Conservation (phyloP, 1,140 invertebrate species). For the Ceratina calcarata region DNA sequence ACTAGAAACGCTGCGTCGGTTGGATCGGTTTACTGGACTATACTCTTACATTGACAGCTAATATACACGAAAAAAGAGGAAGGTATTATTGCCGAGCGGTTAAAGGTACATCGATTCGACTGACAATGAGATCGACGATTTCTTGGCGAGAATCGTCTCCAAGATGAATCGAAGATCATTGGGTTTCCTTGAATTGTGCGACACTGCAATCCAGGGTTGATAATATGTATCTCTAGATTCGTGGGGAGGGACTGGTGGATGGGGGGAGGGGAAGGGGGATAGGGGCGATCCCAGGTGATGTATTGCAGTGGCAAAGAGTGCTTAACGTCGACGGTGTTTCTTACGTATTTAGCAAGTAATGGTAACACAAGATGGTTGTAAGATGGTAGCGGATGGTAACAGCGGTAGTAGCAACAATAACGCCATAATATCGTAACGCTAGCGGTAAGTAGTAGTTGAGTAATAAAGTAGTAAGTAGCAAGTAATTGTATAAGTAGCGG, state of each 20-base stretch:
- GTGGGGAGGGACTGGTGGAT: neutral
- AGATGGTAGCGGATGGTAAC: conserved; percentile 65
- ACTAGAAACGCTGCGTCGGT: conserved; percentile 13
- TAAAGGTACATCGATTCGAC: neutral
- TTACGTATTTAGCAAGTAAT: conserved; percentile 56
- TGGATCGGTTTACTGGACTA: conserved; percentile 30
- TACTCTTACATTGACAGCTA: conserved; percentile 14
- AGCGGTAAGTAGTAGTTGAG: conserved; percentile 58
- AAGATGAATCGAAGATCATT: neutral
- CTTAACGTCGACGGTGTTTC: conserved; percentile 50
- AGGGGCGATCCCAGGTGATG: neutral
- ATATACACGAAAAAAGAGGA: conserved; percentile 26
- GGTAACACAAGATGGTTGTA: conserved; percentile 65
- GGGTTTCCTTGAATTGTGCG: neutral
- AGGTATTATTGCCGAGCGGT: neutral
- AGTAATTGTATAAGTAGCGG: conserved; percentile 65
- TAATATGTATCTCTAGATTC: neutral
- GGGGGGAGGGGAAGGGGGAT: neutral
- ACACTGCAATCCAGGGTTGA: neutral
- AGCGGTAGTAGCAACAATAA: conserved; percentile 59
- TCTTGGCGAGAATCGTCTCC: neutral
- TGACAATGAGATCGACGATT: neutral
- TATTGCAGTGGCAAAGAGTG: conserved; percentile 36
- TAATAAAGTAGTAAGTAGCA: conserved; percentile 62
- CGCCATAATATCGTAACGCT: conserved; percentile 59